Evolutionary conservation across 92 coral and sea anemone species (phyloP).

Genomic region (Epizoanthus rinbou): DNA sequence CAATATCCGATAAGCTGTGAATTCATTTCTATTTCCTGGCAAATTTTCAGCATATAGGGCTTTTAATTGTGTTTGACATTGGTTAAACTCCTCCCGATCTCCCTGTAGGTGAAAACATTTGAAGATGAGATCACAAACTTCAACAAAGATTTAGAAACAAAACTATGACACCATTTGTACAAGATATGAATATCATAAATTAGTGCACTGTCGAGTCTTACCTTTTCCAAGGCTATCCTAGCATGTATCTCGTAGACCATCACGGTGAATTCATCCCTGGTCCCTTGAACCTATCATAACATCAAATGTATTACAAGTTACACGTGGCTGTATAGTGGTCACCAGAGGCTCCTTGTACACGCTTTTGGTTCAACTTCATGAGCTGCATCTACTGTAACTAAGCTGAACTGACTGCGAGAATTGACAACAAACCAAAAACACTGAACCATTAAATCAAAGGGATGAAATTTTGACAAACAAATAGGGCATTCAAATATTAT

Average conservation of each 20-base stretch:
- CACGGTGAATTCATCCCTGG: slow-evolving; percentile 93
- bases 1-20: slow-evolving; percentile 88
- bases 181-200: too few species aligned
- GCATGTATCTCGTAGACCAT: slow-evolving; percentile 97
- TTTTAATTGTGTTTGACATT: slow-evolving; percentile 97
- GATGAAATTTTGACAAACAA: too few species aligned
- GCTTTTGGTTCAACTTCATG: too few species aligned
- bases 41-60: slow-evolving; percentile 82
- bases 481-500: too few species aligned
- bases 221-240: slow-evolving; percentile 98
- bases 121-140: neutral
- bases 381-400: too few species aligned
- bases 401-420: too few species aligned
- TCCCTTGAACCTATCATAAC: slow-evolving; percentile 90
- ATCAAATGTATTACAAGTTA: too few species aligned
- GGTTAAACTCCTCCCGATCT: slow-evolving; percentile 99
- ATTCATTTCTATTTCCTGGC: slow-evolving; percentile 77
- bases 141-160: neutral
- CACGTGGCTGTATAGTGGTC: too few species aligned
- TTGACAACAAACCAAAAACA: too few species aligned
- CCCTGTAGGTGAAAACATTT: slow-evolving; percentile 54
- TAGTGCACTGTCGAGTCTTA: neutral
- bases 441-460: too few species aligned
- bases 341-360: too few species aligned
- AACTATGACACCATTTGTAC: neutral